Evolutionary conservation across 2,888 invertebrate species (phyloP), one percentile per base, ranked within the genome.

Genomic region (Drosophila prostipennis): DNA sequence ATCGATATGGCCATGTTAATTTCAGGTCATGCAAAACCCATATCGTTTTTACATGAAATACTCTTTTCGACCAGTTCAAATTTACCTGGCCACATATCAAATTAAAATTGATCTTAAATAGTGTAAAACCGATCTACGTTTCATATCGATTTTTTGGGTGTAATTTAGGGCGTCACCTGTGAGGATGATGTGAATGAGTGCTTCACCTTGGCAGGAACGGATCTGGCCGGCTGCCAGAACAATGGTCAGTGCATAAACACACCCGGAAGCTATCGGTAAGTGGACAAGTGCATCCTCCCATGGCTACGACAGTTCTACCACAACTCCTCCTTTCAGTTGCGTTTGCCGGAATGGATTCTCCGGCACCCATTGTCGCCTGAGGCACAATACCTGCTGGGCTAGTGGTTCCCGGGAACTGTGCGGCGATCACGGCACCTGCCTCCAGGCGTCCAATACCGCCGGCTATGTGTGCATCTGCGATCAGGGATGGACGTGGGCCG

Each of bases 181-280:
- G 94, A 95, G 56, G 91, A 92, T 0, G 98, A 98, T 91, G 96
- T 98, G 0, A 96, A 99, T 88, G 98, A 98, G 92, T 98, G 99
- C 91, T 92, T 93, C 1, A 93, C 93, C 82, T 96, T 95, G 84
- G 93, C 93, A 4, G 97, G 96, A 7, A 98, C 98, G 0, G 97
- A 96, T 89, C 93, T 97, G 36, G 61, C 51, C 1, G 98, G 97
- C 0, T 98, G 98, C 90, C 97, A 98, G 92, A 97, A 98, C 92
- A 96, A 96, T 51, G 98, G 96, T 0, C 94, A 94, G 1, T 98
- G 98, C 89, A 91, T 94, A 36, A 98, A 98, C 91, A 94, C 93
- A 36, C 94, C 93, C 0, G 98, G 98, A 61, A 93, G 95, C 43
- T 98, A 96, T 91, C 94, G 94, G 94, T 96, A 91, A 90, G 79